Percentiles rank a stretch among this genome's conserved stretches.
Evolutionary conservation across 2,888 invertebrate genomes (phyloP).

Genomic region (Dryococelus australis): DNA sequence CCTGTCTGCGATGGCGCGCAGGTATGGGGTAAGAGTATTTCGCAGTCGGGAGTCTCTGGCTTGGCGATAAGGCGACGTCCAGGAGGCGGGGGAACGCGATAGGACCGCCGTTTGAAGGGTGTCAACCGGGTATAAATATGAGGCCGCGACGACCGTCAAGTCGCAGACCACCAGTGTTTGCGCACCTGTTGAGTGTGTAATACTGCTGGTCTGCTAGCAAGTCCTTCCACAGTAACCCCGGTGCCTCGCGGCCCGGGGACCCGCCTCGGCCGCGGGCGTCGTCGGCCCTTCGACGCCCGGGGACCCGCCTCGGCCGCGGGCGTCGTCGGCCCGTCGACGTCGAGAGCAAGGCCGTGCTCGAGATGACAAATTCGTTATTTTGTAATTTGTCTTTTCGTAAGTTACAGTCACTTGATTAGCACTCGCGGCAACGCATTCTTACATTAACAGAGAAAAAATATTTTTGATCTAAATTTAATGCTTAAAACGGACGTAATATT

Average conservation of each 20-base stretch:
- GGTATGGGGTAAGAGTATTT: neutral
- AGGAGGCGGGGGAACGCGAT: no score
- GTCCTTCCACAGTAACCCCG: neutral
- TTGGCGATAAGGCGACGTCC: neutral
- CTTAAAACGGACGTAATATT: no score
- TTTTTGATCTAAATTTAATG: no score
- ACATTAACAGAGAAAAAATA: no score
- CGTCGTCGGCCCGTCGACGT: no score
- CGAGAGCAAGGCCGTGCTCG: no score
- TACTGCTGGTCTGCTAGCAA: constrained; percentile 16
- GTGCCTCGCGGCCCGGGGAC: neutral
- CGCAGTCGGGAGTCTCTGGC: neutral
- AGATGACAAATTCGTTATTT: no score
- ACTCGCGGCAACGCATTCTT: no score
- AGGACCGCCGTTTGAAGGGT: neutral
- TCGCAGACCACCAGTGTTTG: constrained; percentile 16
- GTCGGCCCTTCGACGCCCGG: no score
- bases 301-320: neutral
- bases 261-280: no score
- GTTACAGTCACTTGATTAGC: no score
- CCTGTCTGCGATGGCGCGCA: neutral
- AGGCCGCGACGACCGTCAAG: neutral
- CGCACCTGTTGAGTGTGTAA: neutral
- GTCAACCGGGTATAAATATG: constrained; percentile 9
- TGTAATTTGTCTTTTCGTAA: no score